A percentile compares a stretch with the other conserved stretches of the same genome.
Conservation (phyloP, 1,140 invertebrate genomes). For the Bradynema listronoti region DNA sequence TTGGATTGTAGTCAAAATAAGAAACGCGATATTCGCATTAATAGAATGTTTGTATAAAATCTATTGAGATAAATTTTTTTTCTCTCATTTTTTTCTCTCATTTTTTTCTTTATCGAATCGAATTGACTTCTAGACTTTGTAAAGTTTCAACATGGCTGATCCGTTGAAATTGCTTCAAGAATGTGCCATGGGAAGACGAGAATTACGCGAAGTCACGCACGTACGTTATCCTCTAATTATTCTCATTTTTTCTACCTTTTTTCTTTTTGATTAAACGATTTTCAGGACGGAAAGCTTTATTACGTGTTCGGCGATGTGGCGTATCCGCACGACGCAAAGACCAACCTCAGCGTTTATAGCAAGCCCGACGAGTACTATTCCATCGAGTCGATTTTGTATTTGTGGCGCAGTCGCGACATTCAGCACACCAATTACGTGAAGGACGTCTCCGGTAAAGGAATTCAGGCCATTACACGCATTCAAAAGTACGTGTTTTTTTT, state of each 20-base stretch:
- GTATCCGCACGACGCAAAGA: conserved; percentile 33
- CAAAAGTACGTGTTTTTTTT: conserved; percentile 38
- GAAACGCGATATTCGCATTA: too few species aligned
- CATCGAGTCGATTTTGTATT: conserved; percentile 36
- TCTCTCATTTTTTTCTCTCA: neutral
- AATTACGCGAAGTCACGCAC: conserved; percentile 23
- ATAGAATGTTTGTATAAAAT: too few species aligned
- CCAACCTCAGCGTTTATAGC: conserved; percentile 35
- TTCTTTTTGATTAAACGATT: conserved; percentile 7
- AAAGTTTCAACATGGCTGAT: conserved; percentile 27
- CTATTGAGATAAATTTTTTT: too few species aligned
- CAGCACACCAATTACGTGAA: conserved; percentile 36
- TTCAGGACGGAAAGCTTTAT: conserved; percentile 32
- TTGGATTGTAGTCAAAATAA: too few species aligned
- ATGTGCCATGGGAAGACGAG: conserved; percentile 26
- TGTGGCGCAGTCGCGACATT: conserved; percentile 29
- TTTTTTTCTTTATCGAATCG: neutral
- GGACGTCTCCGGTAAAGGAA: conserved; percentile 40
- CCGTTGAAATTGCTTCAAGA: conserved; percentile 27
- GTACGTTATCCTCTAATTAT: conserved; percentile 3
- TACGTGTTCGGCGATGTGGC: conserved; percentile 40
- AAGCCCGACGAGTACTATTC: conserved; percentile 38
- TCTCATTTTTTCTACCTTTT: conserved; percentile 1
- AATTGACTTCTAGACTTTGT: too few species aligned
- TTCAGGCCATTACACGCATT: conserved; percentile 34